Evolutionary conservation across 2,113 vertebrate species (phyloP), one percentile per base, ranked within the genome.

Genomic region (Seriola dumerili): DNA sequence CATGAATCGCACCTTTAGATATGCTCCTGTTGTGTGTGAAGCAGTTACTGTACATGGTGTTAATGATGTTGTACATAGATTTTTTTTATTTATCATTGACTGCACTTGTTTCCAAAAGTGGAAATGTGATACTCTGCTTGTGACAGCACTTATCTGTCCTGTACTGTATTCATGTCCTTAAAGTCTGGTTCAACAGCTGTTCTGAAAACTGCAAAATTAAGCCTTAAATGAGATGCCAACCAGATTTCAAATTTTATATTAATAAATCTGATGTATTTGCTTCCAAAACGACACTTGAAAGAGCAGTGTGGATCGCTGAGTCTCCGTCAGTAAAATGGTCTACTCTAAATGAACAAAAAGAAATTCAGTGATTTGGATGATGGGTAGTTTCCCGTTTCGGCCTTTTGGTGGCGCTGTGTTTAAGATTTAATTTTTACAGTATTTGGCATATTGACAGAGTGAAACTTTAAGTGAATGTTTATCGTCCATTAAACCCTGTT

Each of bases 101-200:
- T 66, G 80, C 73, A 84, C 83, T 83, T 68, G 36, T 85, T 77
- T 82, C 75, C 66, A n/a, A 0, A 64, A 1, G 16, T 77, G 79
- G 77, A 84, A 70, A 72, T 38, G 50, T 86, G 70, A 77, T 5
- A 44, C 64, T 82, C 55, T 40, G 11, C 29, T 25, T 16, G 32
- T 72, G 29, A 48, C 5, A 0, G 69, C 78, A 83, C 52, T 72
- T 85, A 71, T 11, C 5, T 52, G 19, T 48, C 32, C 34, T 67
- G 66, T 55, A 62, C 16, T 3, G 29, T 82, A 42, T 23, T 38
- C 12, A n/a, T 66, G 54, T 54, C 54, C 23, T 14, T 40, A n/a
- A 1, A 17, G 61, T 86, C 8, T 8, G 52, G 29, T n/a, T 57
- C n/a, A 71, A 34, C 58, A 8, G n/a, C 8, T 23, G 32, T 8